These are phyloP conservation scores for Latrodectus geometricus DNA, from an alignment of 1,140 invertebrate species.

Conservation along the genomic window DNA sequence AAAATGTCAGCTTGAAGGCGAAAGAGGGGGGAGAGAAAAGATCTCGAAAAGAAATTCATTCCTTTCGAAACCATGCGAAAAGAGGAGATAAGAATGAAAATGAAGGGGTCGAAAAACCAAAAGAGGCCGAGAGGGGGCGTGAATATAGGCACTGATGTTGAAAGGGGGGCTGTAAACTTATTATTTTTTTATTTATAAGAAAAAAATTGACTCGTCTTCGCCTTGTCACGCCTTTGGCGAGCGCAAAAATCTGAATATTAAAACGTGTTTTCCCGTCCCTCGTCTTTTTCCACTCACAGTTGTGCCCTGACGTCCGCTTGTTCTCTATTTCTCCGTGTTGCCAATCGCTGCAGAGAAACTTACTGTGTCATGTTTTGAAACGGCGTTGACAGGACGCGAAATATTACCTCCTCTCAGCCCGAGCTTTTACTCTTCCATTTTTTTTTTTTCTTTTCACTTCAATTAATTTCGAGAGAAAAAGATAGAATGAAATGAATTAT, in stretches of 20 bases:
- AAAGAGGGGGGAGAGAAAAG: not conserved
- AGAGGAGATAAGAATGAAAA: not conserved
- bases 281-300: not conserved
- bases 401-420: slow-evolving; percentile 34
- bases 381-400: slow-evolving; percentile 50
- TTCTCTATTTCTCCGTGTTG: not conserved
- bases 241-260: slow-evolving; percentile 55
- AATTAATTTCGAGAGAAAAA: slow-evolving; percentile 41
- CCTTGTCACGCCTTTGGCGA: slow-evolving; percentile 42
- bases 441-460: slow-evolving; percentile 37
- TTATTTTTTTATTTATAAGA: not conserved
- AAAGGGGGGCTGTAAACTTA: not conserved
- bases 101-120: slow-evolving; percentile 13
- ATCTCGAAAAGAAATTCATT: not conserved
- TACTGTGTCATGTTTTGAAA: slow-evolving; percentile 56
- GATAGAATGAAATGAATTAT: slow-evolving; percentile 51
- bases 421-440: not conserved
- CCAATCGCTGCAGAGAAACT: slow-evolving; percentile 3
- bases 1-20: slow-evolving; percentile 16
- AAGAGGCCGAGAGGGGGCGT: not conserved
- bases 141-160: not conserved
- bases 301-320: slow-evolving; percentile 4
- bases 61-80: not conserved
- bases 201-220: slow-evolving; percentile 38
- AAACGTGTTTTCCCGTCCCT: slow-evolving; percentile 39